Base-by-base conservation (phyloP, 2,888 invertebrate species). In the Balanococcus diminutus region DNA sequence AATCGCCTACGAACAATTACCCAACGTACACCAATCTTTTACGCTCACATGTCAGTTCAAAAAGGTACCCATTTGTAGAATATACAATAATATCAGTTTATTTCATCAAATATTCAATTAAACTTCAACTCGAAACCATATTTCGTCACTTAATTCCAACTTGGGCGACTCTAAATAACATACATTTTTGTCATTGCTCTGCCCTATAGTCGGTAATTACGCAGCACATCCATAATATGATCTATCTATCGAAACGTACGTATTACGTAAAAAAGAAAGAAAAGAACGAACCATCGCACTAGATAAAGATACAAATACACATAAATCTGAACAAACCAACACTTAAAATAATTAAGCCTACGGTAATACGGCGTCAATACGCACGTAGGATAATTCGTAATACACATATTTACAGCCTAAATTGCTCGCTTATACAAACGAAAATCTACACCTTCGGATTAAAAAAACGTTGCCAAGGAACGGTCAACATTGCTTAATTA, bases 301-400 rank as follows among this genome's bases (percentile, higher is more conserved):
- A 42, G 19, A 19, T 51, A 51, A 19, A 9, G 9, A 67, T 67
- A 28, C 25, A 67, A 25, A 67, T 28, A 28, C 61, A 67, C 61
- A 67, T 28, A 67, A 25, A 28, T 67, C 3, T 2, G 61, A 67
- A 14, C 25, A 67, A 67, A 67, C 61, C 28, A 28, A 67, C 61
- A 67, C 11, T 67, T 67, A 28, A 28, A 67, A 67, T 67, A 67
- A 67, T 67, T 67, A 67, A 28, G 61, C 61, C 61, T 67, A 67
- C 11, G 51, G 51, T 51, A 51, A 46, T 11, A 28, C 28, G 14
- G 25, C 25, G 16, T 28, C 11, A 9, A 14, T 67, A 25, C 61
- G n/a, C n/a, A 11, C 11, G 16, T 67, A 67, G 3, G 46, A 46
- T 36, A 51, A 28, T 67, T 28, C 61, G 25, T 67, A 25, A 25